Evolutionary conservation across 2,797 vertebrate genomes (phyloP), one percentile per base, ranked within the genome.

Genomic region (Pachyuromys duprasi): DNA sequence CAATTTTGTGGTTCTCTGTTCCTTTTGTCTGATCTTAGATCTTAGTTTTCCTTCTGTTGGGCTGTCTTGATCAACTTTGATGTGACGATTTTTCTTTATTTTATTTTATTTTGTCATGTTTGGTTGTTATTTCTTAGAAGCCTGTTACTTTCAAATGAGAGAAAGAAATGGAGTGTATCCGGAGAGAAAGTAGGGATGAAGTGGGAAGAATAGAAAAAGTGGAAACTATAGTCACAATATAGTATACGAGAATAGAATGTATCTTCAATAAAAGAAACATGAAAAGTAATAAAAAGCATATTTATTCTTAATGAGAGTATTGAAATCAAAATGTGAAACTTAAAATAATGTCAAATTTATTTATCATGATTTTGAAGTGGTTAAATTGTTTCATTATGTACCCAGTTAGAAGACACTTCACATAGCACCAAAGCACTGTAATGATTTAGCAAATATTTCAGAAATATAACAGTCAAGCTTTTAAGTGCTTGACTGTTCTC

Each of bases 371-470:
- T 89, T 95, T 55, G 86, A 33, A 83, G 0, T 8, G 86, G 31
- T 75, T 89, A 7, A 96, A 81, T 12, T 94, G 80, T 97, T 96
- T 62, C 3, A 79, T 45, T 93, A 96, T 60, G 2, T 17, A 13
- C 53, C 75, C 15, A 8, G n/a, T 26, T 39, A 86, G 49, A 36
- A 86, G 55, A 76, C 93, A 17, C 4, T 90, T 9, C 8, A 74
- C 11, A 13, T 2, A 69, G 53, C 28, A 93, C 69, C 3, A 93
- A 9, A 62, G 49, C 0, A 76, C 57, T 78, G 2, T 82, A 96
- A 93, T 86, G 96, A 97, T 91, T 95, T 97, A 94, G 90, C 12
- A 92, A 96, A 86, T 5, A 81, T 57, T 90, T 95, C n/a, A 83
- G 12, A 15, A 94, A 94, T 80, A 7, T 89, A 95, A 97, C 75